These are phyloP conservation scores for Nothobranchius kuhntae DNA, from an alignment of 2,113 vertebrate species.

Conservation along the genomic window DNA sequence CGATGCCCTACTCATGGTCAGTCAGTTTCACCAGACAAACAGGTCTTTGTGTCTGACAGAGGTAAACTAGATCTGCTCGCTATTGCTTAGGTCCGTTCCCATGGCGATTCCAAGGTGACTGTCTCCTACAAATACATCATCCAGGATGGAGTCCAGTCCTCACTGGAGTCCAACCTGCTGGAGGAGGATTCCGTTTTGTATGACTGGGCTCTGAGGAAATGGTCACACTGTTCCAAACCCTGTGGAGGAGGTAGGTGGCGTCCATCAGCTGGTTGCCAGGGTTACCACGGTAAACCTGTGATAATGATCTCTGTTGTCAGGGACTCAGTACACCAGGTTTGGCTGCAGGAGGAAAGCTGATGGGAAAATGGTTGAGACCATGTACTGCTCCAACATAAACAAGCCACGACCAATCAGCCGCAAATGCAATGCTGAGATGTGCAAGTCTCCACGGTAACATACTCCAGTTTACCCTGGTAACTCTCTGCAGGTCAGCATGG, in stretches of 20 bases:
- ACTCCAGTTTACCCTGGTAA: conserved; percentile 79
- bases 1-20: conserved; percentile 88
- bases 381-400: conserved; percentile 83
- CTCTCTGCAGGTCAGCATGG: conserved; percentile 86
- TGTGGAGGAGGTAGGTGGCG: conserved; percentile 87
- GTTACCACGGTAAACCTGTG: neutral
- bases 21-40: conserved; percentile 23
- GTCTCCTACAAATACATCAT: conserved; percentile 97
- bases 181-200: conserved; percentile 84
- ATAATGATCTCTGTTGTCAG: conserved; percentile 57
- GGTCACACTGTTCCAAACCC: conserved; percentile 93
- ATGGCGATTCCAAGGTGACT: conserved; percentile 85
- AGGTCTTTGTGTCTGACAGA: neutral
- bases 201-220: conserved; percentile 96
- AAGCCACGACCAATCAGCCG: conserved; percentile 92
- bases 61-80: neutral
- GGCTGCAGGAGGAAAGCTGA: conserved; percentile 92
- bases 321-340: conserved; percentile 92
- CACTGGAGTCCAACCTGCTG: conserved; percentile 90
- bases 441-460: conserved; percentile 87
- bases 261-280: neutral
- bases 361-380: conserved; percentile 91
- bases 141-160: conserved; percentile 84
- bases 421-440: conserved; percentile 88
- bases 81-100: conserved; percentile 83